These are phyloP conservation scores for Spondyliosoma cantharus DNA, from an alignment of 2,797 vertebrate genomes.

Conservation along the genomic window DNA sequence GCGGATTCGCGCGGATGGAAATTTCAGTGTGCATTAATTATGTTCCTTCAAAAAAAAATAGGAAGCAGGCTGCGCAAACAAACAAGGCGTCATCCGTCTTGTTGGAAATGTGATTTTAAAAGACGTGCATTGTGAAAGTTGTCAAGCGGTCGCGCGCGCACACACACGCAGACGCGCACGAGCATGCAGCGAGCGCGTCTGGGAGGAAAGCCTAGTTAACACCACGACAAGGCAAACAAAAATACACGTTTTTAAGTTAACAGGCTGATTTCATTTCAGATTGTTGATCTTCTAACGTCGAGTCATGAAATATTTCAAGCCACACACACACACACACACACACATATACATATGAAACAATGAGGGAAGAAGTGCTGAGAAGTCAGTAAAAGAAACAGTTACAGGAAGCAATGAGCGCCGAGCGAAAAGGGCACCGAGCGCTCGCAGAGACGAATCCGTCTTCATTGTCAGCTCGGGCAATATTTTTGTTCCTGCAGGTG, in stretches of 20 bases:
- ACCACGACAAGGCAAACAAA: not conserved
- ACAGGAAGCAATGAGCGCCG: not conserved
- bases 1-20: conserved; percentile 5
- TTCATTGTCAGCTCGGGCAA: not conserved
- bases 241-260: not conserved
- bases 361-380: not conserved
- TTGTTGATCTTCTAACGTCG: conserved; percentile 9
- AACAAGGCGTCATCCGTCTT: conserved; percentile 3
- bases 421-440: not conserved
- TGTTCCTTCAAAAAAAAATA: not conserved
- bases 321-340: not conserved
- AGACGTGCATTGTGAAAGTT: conserved; percentile 15
- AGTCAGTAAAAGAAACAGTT: not conserved
- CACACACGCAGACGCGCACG: not conserved
- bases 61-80: conserved; percentile 3
- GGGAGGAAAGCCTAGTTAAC: not conserved
- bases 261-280: conserved; percentile 1
- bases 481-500: not conserved
- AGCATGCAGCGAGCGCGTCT: not conserved
- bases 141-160: not conserved
- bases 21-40: conserved; percentile 24
- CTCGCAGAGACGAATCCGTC: conserved; percentile 20
- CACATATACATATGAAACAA: not conserved
- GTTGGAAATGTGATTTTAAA: conserved; percentile 24
- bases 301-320: conserved; percentile 8